A percentile compares a stretch with the other conserved stretches of the same genome.
phyloP scores from a whole-genome alignment of 2,888 invertebrate species.

The Lordiphosa fenestrarum region DNA sequence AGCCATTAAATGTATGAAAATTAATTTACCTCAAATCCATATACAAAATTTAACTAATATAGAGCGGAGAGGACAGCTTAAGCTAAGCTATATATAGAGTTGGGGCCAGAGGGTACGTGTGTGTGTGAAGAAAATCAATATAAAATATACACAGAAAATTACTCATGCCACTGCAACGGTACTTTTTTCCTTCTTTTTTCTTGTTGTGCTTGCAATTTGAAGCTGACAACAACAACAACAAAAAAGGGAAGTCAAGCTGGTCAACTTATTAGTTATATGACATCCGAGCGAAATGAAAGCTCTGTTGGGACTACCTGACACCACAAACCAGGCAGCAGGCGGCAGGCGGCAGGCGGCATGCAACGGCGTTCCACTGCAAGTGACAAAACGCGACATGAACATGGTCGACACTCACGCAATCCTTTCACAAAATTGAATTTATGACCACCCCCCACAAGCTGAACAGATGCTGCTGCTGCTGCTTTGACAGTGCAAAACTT shows the following conservation, averaged over 20 bases:
- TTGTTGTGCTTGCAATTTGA: too few species aligned
- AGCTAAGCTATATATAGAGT: too few species aligned
- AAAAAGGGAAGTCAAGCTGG: constrained; percentile 24
- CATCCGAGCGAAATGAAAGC: too few species aligned
- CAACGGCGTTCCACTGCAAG: constrained; percentile 47
- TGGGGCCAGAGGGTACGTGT: too few species aligned
- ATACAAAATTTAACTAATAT: too few species aligned
- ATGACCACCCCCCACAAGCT: constrained; percentile 38
- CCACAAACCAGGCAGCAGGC: background rate
- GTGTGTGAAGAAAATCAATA: constrained; percentile 27
- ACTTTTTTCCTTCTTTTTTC: too few species aligned
- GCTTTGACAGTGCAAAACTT: constrained; percentile 32
- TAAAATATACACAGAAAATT: constrained; percentile 18
- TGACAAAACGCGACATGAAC: constrained; percentile 60
- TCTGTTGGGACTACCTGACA: too few species aligned
- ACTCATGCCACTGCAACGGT: constrained; percentile 14
- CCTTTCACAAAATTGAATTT: constrained; percentile 64
- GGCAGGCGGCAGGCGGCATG: too few species aligned
- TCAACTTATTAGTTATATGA: constrained; percentile 28
- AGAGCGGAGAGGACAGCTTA: too few species aligned
- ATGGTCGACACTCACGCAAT: constrained; percentile 23
- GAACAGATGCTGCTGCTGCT: constrained; percentile 21
- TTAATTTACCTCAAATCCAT: too few species aligned
- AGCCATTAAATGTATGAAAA: too few species aligned
- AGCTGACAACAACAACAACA: too few species aligned